Base-by-base conservation (phyloP, 2,113 vertebrate genomes). In the Phoxinus phoxinus region DNA sequence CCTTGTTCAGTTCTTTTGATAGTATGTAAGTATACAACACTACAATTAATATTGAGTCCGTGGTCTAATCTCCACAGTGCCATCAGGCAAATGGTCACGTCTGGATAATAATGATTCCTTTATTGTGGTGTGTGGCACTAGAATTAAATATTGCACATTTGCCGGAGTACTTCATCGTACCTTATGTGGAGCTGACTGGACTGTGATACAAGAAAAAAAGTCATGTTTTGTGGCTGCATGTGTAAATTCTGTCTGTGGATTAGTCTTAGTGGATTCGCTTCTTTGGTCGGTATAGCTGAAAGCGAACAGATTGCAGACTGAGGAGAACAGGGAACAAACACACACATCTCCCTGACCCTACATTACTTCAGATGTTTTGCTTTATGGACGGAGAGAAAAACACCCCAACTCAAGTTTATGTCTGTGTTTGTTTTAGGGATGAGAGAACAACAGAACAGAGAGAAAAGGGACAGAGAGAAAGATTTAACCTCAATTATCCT, bases 331-430 rank as follows among this genome's bases (percentile, higher is more conserved):
- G 56, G n/a, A 44, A 48, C 25, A 51, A 44, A 76, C 58, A 79
- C 75, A 85, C 65, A 81, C 71, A 81, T 83, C 67, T 86, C 81
- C 71, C 25, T 86, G 80, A 73, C 87, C 89, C 86, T 69, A 84
- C 89, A 89, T 82, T 81, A 81, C 88, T 90, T 89, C 72, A 91
- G 89, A 90, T 88, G 61, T 89, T 84, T 88, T 58, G 58, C 53
- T 46, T 90, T 87, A 89, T 87, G 89, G 89, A 90, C 73, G 86
- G 6, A 88, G 79, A 35, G 48, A 86, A 79, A 81, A 86, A 73
- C 48, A 51, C 72, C 46, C 53, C n/a, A 80, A 71, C 65, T 79
- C 41, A 51, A 63, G 67, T 82, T 83, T 48, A 58, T 84, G 48
- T 79, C 27, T 58, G 37, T 77, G 65, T 63, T 41, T 65, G 76